These are phyloP conservation scores for Oceanodroma leucorhoa DNA, from an alignment of 2,797 vertebrate species.

Conservation along the genomic window DNA sequence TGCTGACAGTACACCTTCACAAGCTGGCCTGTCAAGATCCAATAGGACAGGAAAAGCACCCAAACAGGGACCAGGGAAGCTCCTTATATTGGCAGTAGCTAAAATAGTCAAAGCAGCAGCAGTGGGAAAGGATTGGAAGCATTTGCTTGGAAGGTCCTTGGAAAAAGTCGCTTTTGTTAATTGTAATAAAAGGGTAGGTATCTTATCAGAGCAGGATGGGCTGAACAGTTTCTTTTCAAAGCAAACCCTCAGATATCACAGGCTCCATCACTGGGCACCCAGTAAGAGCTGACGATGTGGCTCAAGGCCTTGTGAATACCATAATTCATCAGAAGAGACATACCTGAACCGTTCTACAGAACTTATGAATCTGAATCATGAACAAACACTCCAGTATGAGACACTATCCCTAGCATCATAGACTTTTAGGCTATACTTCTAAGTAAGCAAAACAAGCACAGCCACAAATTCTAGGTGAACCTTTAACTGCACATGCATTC, in stretches of 20 bases:
- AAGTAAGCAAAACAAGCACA: not conserved
- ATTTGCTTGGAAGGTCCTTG: not conserved
- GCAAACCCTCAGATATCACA: not conserved
- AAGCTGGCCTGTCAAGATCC: not conserved
- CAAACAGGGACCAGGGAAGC: not conserved
- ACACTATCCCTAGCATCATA: not conserved
- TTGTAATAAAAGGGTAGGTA: not conserved
- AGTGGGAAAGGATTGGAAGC: not conserved
- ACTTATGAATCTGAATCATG: not conserved
- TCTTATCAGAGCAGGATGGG: not conserved
- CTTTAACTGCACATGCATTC: not conserved
- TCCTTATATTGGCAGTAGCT: not conserved
- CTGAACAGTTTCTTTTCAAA: not conserved
- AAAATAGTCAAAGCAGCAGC: not conserved
- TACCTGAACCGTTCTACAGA: not conserved
- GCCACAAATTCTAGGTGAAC: not conserved
- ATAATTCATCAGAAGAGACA: not conserved
- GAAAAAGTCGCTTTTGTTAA: not conserved
- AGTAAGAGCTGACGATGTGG: not conserved
- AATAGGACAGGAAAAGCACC: not conserved
- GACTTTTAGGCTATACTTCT: not conserved
- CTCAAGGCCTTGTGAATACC: not conserved
- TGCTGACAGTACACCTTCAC: not conserved
- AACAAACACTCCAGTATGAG: not conserved
- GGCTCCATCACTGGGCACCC: not conserved